phyloP scores from a whole-genome alignment of 2,888 invertebrate genomes.

The Torymus aiolomorphi region DNA sequence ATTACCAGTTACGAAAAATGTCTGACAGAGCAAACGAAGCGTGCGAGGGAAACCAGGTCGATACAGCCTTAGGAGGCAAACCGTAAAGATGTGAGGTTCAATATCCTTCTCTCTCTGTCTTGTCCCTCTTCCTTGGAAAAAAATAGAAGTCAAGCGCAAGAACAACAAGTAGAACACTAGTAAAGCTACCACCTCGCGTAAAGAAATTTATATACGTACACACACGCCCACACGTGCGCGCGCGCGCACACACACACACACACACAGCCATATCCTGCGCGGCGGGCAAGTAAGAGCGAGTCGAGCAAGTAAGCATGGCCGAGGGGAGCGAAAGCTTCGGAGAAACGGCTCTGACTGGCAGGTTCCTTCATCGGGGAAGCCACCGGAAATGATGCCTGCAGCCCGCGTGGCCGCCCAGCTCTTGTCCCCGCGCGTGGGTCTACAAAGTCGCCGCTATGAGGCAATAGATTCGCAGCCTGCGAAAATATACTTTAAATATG shows the following conservation, averaged over 20 bases:
- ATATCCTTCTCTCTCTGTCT: background rate
- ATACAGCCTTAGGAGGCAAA: background rate
- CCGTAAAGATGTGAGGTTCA: constrained; percentile 12
- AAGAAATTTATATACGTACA: background rate
- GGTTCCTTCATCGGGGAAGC: constrained; percentile 74
- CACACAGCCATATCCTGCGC: too few relatives aligned
- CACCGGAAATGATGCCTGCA: constrained; percentile 74
- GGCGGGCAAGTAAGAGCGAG: background rate
- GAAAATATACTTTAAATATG: constrained; percentile 74
- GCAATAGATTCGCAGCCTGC: constrained; percentile 67
- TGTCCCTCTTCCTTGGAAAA: background rate
- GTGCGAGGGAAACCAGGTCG: constrained; percentile 12
- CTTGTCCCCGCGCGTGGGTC: constrained; percentile 34
- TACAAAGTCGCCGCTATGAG: constrained; percentile 48
- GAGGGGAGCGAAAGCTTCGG: background rate
- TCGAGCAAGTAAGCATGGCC: background rate
- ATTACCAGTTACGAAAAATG: constrained; percentile 37
- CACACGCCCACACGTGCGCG: too few relatives aligned
- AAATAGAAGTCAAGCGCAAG: background rate
- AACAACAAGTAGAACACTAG: constrained; percentile 1
- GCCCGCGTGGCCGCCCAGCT: constrained; percentile 20
- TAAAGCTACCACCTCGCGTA: background rate
- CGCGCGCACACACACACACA: too few relatives aligned
- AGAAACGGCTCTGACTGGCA: constrained; percentile 70
- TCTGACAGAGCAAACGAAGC: constrained; percentile 12